A percentile compares a stretch with the other conserved stretches of the same genome.
Conservation (phyloP, 2,888 invertebrate species). For the Patella caerulea region DNA sequence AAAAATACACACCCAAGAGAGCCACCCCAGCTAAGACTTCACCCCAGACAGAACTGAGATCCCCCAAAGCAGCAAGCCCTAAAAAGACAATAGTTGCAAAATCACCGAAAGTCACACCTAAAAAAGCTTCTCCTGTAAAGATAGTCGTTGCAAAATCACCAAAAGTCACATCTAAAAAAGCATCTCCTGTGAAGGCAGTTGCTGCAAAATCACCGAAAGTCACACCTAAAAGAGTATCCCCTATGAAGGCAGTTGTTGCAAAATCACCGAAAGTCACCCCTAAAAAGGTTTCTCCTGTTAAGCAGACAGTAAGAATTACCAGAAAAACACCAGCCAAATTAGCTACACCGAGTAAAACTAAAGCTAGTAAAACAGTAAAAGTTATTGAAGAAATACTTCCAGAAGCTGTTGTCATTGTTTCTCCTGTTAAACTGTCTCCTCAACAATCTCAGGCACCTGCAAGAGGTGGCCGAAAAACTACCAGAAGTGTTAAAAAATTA, state of each 20-base stretch:
- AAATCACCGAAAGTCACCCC: constrained; percentile 16
- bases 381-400: not conserved
- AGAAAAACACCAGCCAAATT: constrained; percentile 19
- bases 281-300: constrained; percentile 20
- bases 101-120: constrained; percentile 17
- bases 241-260: constrained; percentile 16
- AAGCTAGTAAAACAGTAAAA: not conserved
- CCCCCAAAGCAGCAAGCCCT: constrained; percentile 41
- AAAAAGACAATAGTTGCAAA: constrained; percentile 3
- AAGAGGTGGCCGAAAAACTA: not conserved
- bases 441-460: not conserved
- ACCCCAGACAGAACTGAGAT: constrained; percentile 25
- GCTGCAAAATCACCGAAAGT: constrained; percentile 16
- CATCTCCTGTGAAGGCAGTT: constrained; percentile 15
- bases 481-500: not conserved
- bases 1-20: constrained; percentile 15
- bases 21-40: constrained; percentile 17
- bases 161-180: not conserved
- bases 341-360: not conserved
- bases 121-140: constrained; percentile 29
- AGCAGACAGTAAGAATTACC: constrained; percentile 17
- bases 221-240: constrained; percentile 14
- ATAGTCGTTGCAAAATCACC: not conserved
- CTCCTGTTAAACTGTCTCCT: not conserved
- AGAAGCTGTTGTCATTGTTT: not conserved